Evolutionary conservation across 2,888 invertebrate genomes (phyloP).

Genomic region (Conus canariensis): DNA sequence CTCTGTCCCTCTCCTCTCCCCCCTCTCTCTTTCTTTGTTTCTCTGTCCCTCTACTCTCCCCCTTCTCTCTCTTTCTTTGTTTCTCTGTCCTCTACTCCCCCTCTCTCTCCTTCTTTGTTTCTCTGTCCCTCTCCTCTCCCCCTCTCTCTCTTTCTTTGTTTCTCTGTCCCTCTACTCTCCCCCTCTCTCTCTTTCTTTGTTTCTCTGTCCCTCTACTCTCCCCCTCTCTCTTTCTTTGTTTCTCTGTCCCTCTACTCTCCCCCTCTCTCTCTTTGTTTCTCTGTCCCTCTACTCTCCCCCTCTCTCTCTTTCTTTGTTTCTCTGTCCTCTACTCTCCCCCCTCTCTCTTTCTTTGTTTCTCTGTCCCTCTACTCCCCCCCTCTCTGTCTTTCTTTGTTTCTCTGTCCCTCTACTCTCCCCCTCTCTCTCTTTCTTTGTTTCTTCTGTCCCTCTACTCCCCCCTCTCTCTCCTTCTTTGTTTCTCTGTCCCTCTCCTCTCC

Average conservation of each 20-base stretch:
- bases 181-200: too few species aligned
- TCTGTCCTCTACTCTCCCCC: neutral
- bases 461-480: neutral
- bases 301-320: neutral
- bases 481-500: neutral
- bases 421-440: neutral
- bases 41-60: too few species aligned
- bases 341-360: neutral
- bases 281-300: too few species aligned
- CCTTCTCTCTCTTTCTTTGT: too few species aligned
- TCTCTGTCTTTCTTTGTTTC: neutral
- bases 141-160: too few species aligned
- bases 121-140: neutral
- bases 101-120: neutral
- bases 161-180: too few species aligned
- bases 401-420: neutral
- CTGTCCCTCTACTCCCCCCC: too few species aligned
- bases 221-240: neutral
- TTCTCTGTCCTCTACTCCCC: too few species aligned
- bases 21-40: too few species aligned
- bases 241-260: neutral
- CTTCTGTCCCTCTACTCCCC: neutral
- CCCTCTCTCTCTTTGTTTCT: neutral
- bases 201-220: accelerated
- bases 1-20: too few species aligned